Conservation (phyloP, 2,113 vertebrate genomes). For the Craseonycteris thonglongyai region DNA sequence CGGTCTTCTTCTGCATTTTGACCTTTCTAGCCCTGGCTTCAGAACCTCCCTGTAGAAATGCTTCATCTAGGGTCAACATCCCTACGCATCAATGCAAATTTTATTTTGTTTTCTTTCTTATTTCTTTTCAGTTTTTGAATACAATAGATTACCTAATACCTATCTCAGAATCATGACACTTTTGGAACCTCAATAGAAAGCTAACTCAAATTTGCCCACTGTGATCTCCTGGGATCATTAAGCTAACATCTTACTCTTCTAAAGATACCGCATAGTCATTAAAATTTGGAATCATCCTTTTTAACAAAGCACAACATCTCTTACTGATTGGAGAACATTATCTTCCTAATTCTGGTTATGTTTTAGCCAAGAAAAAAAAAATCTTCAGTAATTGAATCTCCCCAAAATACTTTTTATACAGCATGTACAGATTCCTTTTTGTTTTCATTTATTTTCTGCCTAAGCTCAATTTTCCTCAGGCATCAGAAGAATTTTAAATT, state of each 20-base stretch:
- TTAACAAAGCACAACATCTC: not conserved
- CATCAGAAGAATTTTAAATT: constrained; percentile 34
- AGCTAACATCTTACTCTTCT: not conserved
- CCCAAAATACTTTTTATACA: not conserved
- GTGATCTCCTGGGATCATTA: not conserved
- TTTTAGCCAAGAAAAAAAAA: constrained; percentile 1
- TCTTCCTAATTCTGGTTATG: not conserved
- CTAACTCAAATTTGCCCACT: not conserved
- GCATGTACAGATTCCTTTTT: not conserved
- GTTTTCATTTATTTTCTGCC: not conserved
- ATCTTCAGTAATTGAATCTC: not conserved
- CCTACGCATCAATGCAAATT: not conserved
- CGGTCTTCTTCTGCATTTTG: not conserved
- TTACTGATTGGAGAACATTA: not conserved
- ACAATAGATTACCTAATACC: not conserved
- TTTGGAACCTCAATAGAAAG: not conserved
- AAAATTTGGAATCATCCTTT: constrained; percentile 11
- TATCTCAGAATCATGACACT: not conserved
- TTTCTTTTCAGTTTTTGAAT: not conserved
- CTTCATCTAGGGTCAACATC: not conserved
- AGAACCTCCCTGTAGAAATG: not conserved
- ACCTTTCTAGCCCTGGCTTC: not conserved
- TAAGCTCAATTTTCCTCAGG: constrained; percentile 23
- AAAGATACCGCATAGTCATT: not conserved
- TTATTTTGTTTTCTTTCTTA: constrained; percentile 4